Evolutionary conservation across 2,113 vertebrate genomes (phyloP).

Genomic region (Megaptera novaeangliae): DNA sequence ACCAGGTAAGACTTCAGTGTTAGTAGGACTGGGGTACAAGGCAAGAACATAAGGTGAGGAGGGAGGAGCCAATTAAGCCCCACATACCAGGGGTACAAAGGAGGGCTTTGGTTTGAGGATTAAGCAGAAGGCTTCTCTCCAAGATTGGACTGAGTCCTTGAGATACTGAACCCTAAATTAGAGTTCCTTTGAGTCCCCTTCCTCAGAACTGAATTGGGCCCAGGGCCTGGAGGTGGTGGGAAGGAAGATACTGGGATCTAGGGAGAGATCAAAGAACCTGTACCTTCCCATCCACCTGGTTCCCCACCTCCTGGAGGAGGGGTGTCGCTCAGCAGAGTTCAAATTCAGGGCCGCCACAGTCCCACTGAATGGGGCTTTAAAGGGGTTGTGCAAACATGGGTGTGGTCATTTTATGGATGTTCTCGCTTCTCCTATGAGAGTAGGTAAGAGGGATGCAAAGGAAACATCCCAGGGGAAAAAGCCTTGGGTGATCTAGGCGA

Average conservation of each 20-base stretch:
- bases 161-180: background rate
- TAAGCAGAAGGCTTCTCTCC: background rate
- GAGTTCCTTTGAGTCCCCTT: background rate
- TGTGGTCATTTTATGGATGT: background rate
- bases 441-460: background rate
- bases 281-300: background rate
- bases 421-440: background rate
- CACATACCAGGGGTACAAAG: background rate
- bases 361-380: background rate
- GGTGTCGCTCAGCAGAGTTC: background rate
- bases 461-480: background rate
- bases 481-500: background rate
- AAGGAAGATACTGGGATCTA: background rate
- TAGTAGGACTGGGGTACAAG: background rate
- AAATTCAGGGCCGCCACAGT: background rate
- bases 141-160: background rate
- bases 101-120: background rate
- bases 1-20: background rate
- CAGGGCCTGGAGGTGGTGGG: background rate
- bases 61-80: background rate
- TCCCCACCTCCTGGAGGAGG: background rate
- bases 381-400: background rate
- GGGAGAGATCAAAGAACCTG: background rate
- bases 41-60: background rate
- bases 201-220: background rate